Evolutionary conservation across 2,888 invertebrate species (phyloP), one percentile per base, ranked within the genome.

Genomic region (Drosophila sordidula): DNA sequence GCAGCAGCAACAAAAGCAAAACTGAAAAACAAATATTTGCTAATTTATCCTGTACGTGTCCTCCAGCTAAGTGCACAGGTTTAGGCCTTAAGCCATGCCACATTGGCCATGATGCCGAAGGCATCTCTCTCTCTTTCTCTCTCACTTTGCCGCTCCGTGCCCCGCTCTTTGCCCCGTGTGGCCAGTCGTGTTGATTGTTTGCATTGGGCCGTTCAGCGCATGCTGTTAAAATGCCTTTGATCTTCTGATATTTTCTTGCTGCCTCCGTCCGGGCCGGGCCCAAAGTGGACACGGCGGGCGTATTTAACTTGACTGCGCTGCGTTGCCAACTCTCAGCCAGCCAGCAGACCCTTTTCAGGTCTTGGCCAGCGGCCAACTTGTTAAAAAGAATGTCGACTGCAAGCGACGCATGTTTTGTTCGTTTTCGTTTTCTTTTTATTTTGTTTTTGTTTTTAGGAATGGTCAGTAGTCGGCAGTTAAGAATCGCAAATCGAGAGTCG

Each of bases 11-110:
- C 64, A 67, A 49, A 59, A 61, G 51, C 45, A 42, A 55, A 62
- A 75, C 76, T 70, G 67, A 68, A 78, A 84, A 85, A 85, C 90
- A 89, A 89, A 89, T 89, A 89, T 89, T 89, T 90, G 89, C 89
- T 89, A 90, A 89, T 89, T 89, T 89, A 90, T 89, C 90, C 90
- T 86, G 86, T 83, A 85, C 88, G 90, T 89, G 90, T 89, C 90
- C 85, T 89, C 87, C 77, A 81, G 78, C 87, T 84, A 84, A 84
- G 83, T 84, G 83, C 83, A 88, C 87, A 85, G 82, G 80, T 67
- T 80, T 73, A 56, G 70, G 67, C 69, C 75, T 66, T 78, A 74
- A 74, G 75, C 75, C 75, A 66, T 57, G 39, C 59, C 75, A 55
- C 71, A 70, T 64, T 64, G 68, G 61, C 80, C 66, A 74, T 77